These are phyloP conservation scores for Onthophagus taurus DNA, from an alignment of 1,140 invertebrate species.

Conservation along the genomic window DNA sequence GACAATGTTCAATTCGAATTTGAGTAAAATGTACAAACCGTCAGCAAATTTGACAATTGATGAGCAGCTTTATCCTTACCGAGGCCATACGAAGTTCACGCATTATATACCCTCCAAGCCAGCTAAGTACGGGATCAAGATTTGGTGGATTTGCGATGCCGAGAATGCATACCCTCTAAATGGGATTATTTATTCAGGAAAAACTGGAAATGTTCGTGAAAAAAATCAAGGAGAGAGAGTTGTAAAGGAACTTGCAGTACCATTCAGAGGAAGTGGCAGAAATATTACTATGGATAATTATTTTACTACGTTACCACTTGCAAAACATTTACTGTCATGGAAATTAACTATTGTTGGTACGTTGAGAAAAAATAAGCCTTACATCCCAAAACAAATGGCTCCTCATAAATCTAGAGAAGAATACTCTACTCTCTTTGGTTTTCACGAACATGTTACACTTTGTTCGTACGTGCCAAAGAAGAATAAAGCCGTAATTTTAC, in stretches of 20 bases:
- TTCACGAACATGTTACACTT: conserved; percentile 3
- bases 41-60: conserved; percentile 21
- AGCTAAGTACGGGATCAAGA: conserved; percentile 41
- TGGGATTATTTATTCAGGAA: conserved; percentile 20
- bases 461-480: conserved; percentile 27
- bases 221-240: conserved; percentile 11
- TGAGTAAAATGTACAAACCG: conserved; percentile 17
- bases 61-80: conserved; percentile 29
- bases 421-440: conserved; percentile 6
- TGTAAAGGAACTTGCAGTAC: conserved; percentile 7
- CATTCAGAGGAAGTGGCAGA: conserved; percentile 20
- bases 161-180: conserved; percentile 21
- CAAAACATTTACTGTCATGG: conserved; percentile 23
- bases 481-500: conserved; percentile 29
- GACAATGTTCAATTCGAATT: conserved; percentile 24
- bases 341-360: conserved; percentile 32
- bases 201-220: conserved; percentile 6
- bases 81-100: conserved; percentile 33
- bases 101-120: conserved; percentile 36
- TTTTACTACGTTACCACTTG: conserved; percentile 26
- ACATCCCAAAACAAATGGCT: conserved; percentile 31
- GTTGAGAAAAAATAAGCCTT: conserved; percentile 32
- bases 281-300: conserved; percentile 31
- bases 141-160: conserved; percentile 31
- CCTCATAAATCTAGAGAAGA: conserved; percentile 18